These are phyloP conservation scores for Holotrichia oblita DNA, from an alignment of 1,140 invertebrate genomes.

Conservation along the genomic window DNA sequence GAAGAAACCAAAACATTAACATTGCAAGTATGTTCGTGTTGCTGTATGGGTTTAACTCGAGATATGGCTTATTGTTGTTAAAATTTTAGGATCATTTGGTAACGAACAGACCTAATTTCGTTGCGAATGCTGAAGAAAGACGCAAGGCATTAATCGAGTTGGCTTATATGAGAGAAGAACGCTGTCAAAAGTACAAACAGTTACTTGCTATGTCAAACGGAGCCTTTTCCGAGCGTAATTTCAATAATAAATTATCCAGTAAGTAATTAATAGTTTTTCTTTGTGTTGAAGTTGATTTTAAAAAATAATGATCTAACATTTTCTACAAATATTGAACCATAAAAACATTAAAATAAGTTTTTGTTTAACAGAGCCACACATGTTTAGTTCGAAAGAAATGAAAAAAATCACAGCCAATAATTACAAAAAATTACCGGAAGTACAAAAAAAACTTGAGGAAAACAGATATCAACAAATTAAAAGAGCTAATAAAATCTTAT, in stretches of 20 bases:
- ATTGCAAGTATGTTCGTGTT: slow-evolving; percentile 41
- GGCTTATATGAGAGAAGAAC: slow-evolving; percentile 51
- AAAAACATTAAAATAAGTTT: neutral
- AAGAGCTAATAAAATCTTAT: slow-evolving; percentile 54
- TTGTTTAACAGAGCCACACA: slow-evolving; percentile 8
- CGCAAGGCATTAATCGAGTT: slow-evolving; percentile 52
- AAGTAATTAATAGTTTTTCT: slow-evolving; percentile 14
- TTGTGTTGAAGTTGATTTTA: neutral
- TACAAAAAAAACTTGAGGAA: slow-evolving; percentile 51
- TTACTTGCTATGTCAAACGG: slow-evolving; percentile 46
- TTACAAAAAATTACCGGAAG: slow-evolving; percentile 58
- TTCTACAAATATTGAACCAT: neutral
- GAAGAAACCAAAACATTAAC: slow-evolving; percentile 2
- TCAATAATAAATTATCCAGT: slow-evolving; percentile 43
- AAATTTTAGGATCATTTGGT: slow-evolving; percentile 55
- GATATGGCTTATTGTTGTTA: slow-evolving; percentile 18
- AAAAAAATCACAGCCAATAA: slow-evolving; percentile 55
- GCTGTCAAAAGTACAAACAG: slow-evolving; percentile 52
- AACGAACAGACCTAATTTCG: slow-evolving; percentile 55
- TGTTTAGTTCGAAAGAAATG: slow-evolving; percentile 56
- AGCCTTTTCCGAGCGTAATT: neutral
- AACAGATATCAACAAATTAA: slow-evolving; percentile 50
- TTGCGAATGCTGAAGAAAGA: slow-evolving; percentile 54
- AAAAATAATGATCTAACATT: neutral
- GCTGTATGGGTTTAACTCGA: neutral